Evolutionary conservation across 2,888 invertebrate species (phyloP), one percentile per base, ranked within the genome.

Genomic region (Allacma fusca): DNA sequence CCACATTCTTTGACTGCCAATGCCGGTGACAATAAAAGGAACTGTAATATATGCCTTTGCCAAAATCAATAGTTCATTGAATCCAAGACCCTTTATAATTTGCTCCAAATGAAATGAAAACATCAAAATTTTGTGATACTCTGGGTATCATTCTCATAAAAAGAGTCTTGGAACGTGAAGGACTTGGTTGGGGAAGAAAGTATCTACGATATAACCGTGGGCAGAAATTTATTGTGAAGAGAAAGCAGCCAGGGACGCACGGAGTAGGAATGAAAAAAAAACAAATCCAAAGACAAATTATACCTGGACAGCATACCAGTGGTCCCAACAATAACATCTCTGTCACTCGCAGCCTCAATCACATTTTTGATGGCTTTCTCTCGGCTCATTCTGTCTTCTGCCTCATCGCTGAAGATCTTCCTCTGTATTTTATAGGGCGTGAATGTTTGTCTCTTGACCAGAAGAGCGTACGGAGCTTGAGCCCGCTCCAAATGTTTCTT

Each of bases 371-470:
- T 76, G 1, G 87, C 87, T 40, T 83, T 84, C 81, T 88, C 87
- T 79, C 88, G 83, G 12, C 83, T 85, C 81, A 88, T 81, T 12
- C 85, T 83, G 75, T 84, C 82, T 71, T 81, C 80, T 13, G 67
- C 29, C 43, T 83, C 80, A 76, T 83, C 82, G 4, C 81, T 75
- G 5, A 78, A 59, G 4, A 76, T 81, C 23, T 65, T 71, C 67
- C 80, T 84, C 44, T 80, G 62, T 81, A 84, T 82, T 71, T 83
- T 86, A 83, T 86, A 87, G 0, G 87, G 86, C 43, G 86, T 84
- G 83, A 88, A 88, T 24, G 87, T 87, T 81, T 87, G 87, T 77
- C 87, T 83, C 79, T 86, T 86, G 19, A 88, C 88, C 23, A 88
- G 84, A 1, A 88, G 84, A 62, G 87, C 86, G 82, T 86, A 88